These are phyloP conservation scores for Gryllus longicercus DNA, from an alignment of 2,888 invertebrate genomes.

Conservation along the genomic window DNA sequence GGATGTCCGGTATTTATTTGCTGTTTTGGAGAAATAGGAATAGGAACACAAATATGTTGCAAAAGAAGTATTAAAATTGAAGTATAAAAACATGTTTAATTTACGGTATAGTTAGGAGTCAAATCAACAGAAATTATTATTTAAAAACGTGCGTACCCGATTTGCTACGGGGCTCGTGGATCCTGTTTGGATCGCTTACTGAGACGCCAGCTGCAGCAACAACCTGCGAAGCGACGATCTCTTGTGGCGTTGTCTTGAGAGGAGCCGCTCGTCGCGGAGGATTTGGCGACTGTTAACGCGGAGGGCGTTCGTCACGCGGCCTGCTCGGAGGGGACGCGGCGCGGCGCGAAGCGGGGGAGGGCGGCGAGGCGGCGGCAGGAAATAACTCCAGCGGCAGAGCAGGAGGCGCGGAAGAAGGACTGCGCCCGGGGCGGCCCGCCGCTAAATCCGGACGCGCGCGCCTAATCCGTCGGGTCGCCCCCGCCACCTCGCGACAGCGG, in stretches of 20 bases:
- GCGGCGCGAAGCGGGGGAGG: neutral
- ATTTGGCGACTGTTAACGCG: neutral
- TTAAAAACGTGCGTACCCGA: no score
- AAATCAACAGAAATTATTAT: no score
- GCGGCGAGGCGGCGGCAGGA: neutral
- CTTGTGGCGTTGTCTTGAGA: neutral
- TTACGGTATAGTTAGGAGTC: no score
- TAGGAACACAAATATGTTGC: no score
- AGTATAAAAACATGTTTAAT: no score
- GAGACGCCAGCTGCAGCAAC: no score
- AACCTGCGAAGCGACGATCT: no score
- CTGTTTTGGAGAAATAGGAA: no score
- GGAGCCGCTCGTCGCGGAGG: neutral
- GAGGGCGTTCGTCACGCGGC: neutral
- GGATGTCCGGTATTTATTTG: no score
- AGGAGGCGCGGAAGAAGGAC: neutral
- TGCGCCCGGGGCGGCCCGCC: neutral
- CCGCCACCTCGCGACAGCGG: neutral
- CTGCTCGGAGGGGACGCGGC: neutral
- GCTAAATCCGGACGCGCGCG: constrained; percentile 4
- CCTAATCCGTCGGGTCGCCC: neutral
- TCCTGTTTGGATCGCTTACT: no score
- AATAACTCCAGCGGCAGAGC: neutral
- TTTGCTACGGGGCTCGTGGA: no score
- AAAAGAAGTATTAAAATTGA: no score